Evolutionary conservation across 2,113 vertebrate species (phyloP), one percentile per base, ranked within the genome.

Genomic region (Paracanthobrama guichenoti): DNA sequence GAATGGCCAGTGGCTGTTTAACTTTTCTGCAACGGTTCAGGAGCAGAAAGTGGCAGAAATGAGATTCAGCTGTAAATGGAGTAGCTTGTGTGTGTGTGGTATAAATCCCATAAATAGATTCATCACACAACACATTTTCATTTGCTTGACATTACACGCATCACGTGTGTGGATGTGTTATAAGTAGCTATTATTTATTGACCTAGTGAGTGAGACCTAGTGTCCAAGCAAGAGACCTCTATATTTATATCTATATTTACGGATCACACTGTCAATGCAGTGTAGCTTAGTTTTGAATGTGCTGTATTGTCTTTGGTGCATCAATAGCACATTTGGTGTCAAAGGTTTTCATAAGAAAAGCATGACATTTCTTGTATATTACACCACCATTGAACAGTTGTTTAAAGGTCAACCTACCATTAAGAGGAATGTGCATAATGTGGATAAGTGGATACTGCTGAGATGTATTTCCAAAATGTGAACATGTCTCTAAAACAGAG

Each of bases 1-100:
- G 31, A 31, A 60, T 48, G 53, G 74, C 84, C 76, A 85, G 48
- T 72, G 76, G 84, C 76, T 85, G 76, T 85, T 85, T 44, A 46
- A 71, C 53, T 57, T 71, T 46, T 28, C 24, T 26, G 50, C 76
- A 46, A 22, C 0, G 20, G 39, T 72, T n/a, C 67, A 57, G 26
- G 42, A 42, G 66, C 39, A 24, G 5, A 60, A 35, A 44, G 24
- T 12, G 12, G 3, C 60, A 11, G 22, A 44, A 79, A 73, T 72
- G 24, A 85, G 50, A 60, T 79, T 77, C 20, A 3, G 48, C 24
- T 75, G 4, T 35, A 53, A 50, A 48, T 64, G 22, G 46, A 64
- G n/a, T 77, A 39, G 10, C 24, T 62, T 74, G 42, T 39, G 59
- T 48, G 53, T 50, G 4, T 67, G 28, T 67, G 31, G 24, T 59